Percentiles rank a stretch among this genome's conserved stretches.
phyloP scores from a whole-genome alignment of 2,888 invertebrate genomes.

The Ichneumoninae sp. region DNA sequence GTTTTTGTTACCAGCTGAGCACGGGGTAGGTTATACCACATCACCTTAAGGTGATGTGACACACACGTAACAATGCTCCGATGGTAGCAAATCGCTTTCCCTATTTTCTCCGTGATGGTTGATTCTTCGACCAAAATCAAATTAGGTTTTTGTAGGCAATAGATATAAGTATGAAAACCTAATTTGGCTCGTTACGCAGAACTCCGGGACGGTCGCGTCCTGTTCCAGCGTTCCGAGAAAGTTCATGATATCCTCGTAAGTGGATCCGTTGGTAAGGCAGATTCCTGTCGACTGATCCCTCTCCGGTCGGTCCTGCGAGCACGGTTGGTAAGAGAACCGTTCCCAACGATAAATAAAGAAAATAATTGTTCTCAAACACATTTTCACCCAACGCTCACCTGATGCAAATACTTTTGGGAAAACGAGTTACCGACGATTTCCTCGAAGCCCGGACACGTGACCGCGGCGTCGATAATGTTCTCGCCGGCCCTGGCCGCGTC shows the following conservation, averaged over 20 bases:
- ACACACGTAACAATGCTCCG: too few relatives aligned
- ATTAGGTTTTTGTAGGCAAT: conserved; percentile 23
- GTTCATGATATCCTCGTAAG: conserved; percentile 80
- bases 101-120: too few relatives aligned
- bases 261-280: conserved; percentile 69
- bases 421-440: not conserved
- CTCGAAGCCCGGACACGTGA: not conserved
- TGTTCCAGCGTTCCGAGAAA: conserved; percentile 77
- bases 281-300: conserved; percentile 72
- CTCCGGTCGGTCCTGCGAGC: conserved; percentile 75
- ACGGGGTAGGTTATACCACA: too few relatives aligned
- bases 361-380: not conserved
- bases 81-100: too few relatives aligned
- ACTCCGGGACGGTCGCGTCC: conserved; percentile 67
- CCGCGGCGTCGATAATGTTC: not conserved
- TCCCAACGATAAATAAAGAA: too few relatives aligned
- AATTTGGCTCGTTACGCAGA: conserved; percentile 4
- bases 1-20: too few relatives aligned
- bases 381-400: conserved; percentile 58
- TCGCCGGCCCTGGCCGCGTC: not conserved
- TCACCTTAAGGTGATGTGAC: too few relatives aligned
- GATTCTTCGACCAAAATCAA: too few relatives aligned
- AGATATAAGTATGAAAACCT: too few relatives aligned
- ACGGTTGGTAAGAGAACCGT: not conserved
- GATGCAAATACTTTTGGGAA: conserved; percentile 63